Evolutionary conservation across 1,140 invertebrate genomes (phyloP).

Genomic region (Popillia japonica): DNA sequence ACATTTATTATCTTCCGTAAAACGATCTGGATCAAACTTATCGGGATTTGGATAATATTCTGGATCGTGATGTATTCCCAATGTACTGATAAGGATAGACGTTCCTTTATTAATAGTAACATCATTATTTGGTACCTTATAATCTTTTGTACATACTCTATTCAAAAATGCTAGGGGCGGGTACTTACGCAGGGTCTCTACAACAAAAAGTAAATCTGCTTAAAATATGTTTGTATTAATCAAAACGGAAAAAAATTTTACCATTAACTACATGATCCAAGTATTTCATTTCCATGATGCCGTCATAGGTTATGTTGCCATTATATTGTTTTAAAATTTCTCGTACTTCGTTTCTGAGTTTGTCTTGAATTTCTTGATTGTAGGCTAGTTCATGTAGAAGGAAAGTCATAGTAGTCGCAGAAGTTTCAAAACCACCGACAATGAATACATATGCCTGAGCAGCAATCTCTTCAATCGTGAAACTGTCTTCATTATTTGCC

Average conservation of each 20-base stretch:
- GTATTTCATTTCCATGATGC: conserved; percentile 68
- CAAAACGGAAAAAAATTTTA: background rate
- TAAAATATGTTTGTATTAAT: background rate
- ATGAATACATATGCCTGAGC: conserved; percentile 70
- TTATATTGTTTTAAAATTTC: conserved; percentile 52
- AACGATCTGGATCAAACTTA: conserved; percentile 74
- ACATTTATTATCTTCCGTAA: conserved; percentile 64
- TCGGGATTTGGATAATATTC: no score
- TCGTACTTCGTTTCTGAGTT: conserved; percentile 56
- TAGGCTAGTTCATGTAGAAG: conserved; percentile 62
- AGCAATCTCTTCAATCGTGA: conserved; percentile 60
- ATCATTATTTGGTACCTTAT: conserved; percentile 62
- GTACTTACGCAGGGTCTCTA: conserved; percentile 69
- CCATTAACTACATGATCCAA: conserved; percentile 61
- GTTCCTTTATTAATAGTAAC: conserved; percentile 63
- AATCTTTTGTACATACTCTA: conserved; percentile 61
- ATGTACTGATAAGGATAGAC: conserved; percentile 64
- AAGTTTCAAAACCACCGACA: conserved; percentile 71
- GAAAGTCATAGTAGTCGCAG: conserved; percentile 55
- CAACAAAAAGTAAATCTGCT: background rate
- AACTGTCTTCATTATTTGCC: background rate
- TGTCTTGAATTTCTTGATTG: conserved; percentile 64
- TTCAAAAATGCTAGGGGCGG: conserved; percentile 64
- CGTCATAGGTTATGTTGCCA: conserved; percentile 62
- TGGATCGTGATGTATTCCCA: conserved; percentile 70